Evolutionary conservation across 2,797 vertebrate species (phyloP), one percentile per base, ranked within the genome.

Genomic region (Sparidentex hasta): DNA sequence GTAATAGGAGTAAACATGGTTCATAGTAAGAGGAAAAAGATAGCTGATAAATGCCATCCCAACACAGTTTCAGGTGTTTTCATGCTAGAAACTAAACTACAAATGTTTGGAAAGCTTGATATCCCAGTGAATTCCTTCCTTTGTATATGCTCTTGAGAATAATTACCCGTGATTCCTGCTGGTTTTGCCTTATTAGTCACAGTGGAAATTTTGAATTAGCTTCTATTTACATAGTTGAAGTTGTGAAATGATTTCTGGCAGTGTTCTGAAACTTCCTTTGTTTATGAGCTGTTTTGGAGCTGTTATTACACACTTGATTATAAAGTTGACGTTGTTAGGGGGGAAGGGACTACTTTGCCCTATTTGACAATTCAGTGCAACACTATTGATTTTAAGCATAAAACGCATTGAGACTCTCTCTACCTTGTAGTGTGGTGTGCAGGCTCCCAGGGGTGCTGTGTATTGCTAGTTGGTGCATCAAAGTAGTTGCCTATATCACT

Each of bases 391-490:
- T 68, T 64, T 25, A 71, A 72, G 5, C 33, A 64, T 25, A 44
- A 56, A 65, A 43, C 25, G 1, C 48, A 57, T 2, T 50, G 43
- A 14, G 43, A 14, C 23, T 11, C 33, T 17, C 33, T 20, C 5
- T 78, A 85, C 87, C 70, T 87, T 78, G 80, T 74, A 48, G 81
- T 83, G 66, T 80, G 78, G 70, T 90, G 85, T 90, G 72, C 65
- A 61, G 76, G 80, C 84, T 85, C 54, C 62, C n/a, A 18, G 65
- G 65, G 18, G 66, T 79, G 77, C 81, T 74, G 80, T 78, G 82
- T 76, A 74, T 85, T 89, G 75, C 76, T 80, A 11, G 38, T 38
- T 38, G 33, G 33, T 38, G 33, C 33, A 8, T 38, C 33, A 38
- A 38, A 38, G 33, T 4, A 38, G 33, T 38, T 38, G 33, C 33